phyloP scores from a whole-genome alignment of 2,888 invertebrate species.

The Pseudolycoriella hygida region DNA sequence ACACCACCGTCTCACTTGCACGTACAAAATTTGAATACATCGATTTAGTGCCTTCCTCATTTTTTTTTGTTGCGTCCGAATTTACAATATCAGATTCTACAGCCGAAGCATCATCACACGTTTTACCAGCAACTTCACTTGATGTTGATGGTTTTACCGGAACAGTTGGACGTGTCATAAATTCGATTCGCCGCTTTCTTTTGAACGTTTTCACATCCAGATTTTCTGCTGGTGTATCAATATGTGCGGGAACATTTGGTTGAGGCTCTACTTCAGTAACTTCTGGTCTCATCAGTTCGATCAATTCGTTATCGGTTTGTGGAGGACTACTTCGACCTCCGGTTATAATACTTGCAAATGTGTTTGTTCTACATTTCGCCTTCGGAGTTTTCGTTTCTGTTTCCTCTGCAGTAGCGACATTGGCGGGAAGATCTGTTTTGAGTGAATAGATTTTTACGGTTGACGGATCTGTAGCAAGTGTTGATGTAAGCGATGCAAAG shows the following conservation, averaged over 20 bases:
- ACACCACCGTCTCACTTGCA: too few species aligned
- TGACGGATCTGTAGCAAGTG: background rate
- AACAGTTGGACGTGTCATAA: conserved; percentile 19
- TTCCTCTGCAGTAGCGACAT: background rate
- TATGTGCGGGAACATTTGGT: conserved; percentile 8
- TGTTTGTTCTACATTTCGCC: conserved; percentile 4
- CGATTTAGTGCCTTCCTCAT: background rate
- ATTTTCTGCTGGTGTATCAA: background rate
- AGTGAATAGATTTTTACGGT: background rate
- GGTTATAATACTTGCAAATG: conserved; percentile 12
- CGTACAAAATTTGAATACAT: background rate
- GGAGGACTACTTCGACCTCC: conserved; percentile 11
- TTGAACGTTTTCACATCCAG: conserved; percentile 31
- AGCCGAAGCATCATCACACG: too few species aligned
- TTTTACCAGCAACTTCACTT: too few species aligned
- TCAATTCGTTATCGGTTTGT: conserved; percentile 10
- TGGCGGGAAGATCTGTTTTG: background rate
- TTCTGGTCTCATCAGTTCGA: conserved; percentile 7
- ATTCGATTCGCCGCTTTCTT: conserved; percentile 34
- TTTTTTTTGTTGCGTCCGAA: background rate
- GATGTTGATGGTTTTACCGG: too few species aligned
- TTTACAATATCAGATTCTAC: too few species aligned
- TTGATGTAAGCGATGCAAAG: background rate
- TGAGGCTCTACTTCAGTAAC: conserved; percentile 6
- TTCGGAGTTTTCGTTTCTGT: background rate